These are phyloP conservation scores for Nectonema munidae DNA, from an alignment of 2,888 invertebrate genomes.

Conservation along the genomic window DNA sequence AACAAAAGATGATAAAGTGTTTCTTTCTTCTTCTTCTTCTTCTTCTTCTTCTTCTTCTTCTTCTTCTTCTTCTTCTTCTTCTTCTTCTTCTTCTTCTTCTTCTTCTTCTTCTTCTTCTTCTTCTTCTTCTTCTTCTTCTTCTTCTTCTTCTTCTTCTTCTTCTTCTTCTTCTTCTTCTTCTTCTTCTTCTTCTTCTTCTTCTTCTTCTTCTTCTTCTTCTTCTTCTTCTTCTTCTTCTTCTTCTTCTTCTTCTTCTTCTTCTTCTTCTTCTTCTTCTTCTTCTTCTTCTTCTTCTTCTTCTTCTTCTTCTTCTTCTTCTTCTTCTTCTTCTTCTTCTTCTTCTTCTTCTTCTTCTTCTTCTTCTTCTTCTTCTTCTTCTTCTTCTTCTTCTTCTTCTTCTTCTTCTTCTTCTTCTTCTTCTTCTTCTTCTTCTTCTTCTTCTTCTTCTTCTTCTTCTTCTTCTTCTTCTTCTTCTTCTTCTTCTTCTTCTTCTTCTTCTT, in stretches of 20 bases:
- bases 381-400: conserved; percentile 10
- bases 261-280: conserved; percentile 10
- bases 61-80: conserved; percentile 13
- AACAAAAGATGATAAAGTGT: no score
- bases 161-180: conserved; percentile 12
- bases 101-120: conserved; percentile 13
- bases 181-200: conserved; percentile 11
- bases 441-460: conserved; percentile 11
- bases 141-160: conserved; percentile 13
- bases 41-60: conserved; percentile 15
- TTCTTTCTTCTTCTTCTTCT: conserved; percentile 13
- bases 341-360: conserved; percentile 11
- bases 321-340: conserved; percentile 12
- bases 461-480: conserved; percentile 12
- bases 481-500: conserved; percentile 11
- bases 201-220: conserved; percentile 12
- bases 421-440: conserved; percentile 12
- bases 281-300: conserved; percentile 13
- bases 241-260: conserved; percentile 13
- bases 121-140: conserved; percentile 14
- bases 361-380: conserved; percentile 13
- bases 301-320: conserved; percentile 10
- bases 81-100: conserved; percentile 13
- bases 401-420: conserved; percentile 12
- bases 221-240: conserved; percentile 11